Evolutionary conservation across 2,888 invertebrate species (phyloP).

Genomic region (Mimumesa dahlbomi): DNA sequence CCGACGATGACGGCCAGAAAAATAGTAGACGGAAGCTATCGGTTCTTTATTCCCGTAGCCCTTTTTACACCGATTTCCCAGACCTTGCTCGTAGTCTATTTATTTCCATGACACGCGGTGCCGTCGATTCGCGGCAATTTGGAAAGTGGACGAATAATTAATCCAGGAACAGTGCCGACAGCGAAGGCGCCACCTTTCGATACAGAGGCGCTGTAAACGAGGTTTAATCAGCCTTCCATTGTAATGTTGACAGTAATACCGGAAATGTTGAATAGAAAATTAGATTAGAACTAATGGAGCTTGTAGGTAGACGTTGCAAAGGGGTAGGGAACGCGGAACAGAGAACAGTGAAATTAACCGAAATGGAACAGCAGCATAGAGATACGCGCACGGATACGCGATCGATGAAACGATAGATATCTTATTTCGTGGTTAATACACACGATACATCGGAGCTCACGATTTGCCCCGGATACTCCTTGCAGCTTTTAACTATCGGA

Average conservation of each 20-base stretch:
- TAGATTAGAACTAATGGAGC: constrained; percentile 67
- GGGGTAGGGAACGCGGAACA: constrained; percentile 21
- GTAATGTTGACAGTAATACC: constrained; percentile 62
- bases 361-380: neutral
- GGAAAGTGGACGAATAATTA: constrained; percentile 45
- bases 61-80: constrained; percentile 17
- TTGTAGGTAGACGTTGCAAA: constrained; percentile 13
- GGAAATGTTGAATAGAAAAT: constrained; percentile 69
- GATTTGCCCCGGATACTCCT: neutral
- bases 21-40: neutral
- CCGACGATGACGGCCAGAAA: constrained; percentile 23
- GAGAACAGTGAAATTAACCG: neutral
- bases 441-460: neutral
- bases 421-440: neutral
- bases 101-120: constrained; percentile 15
- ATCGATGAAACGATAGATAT: neutral
- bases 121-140: constrained; percentile 41
- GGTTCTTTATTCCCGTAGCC: neutral
- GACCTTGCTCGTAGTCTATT: constrained; percentile 20
- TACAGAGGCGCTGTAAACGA: constrained; percentile 7
- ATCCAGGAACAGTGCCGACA: constrained; percentile 22
- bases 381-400: neutral
- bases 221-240: constrained; percentile 69
- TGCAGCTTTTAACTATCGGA: neutral
- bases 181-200: constrained; percentile 11